These are phyloP conservation scores for Choloepus hoffmanni DNA, from an alignment of 2,113 vertebrate species.

Conservation along the genomic window DNA sequence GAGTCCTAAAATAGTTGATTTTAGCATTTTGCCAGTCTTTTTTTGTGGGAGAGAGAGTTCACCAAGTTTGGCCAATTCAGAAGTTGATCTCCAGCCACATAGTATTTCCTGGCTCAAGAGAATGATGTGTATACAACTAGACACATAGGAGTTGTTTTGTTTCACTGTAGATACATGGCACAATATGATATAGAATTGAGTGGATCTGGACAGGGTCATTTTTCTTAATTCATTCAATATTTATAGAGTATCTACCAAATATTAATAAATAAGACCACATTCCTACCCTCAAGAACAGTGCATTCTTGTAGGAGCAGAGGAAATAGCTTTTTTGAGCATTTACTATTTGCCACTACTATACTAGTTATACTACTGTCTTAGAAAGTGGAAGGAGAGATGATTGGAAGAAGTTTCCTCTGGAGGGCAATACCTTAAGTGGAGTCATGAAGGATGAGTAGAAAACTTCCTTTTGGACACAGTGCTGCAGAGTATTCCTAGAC, in stretches of 20 bases:
- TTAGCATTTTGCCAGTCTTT: background rate
- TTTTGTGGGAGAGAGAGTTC: background rate
- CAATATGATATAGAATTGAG: background rate
- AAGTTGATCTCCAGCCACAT: background rate
- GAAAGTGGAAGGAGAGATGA: background rate
- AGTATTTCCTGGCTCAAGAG: background rate
- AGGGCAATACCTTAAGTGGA: background rate
- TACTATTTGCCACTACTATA: background rate
- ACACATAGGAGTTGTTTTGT: background rate
- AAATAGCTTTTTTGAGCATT: background rate
- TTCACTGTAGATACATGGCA: background rate
- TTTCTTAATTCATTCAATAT: background rate
- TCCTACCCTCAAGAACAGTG: background rate
- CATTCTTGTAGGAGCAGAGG: background rate
- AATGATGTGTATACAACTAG: background rate
- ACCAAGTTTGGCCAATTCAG: background rate
- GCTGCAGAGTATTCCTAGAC: background rate
- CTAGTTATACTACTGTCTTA: background rate
- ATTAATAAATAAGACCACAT: background rate
- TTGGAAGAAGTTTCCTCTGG: background rate
- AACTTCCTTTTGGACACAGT: background rate
- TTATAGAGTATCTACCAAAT: background rate
- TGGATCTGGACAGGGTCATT: background rate
- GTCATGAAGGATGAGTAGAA: background rate
- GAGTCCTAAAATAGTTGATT: background rate